These are phyloP conservation scores for Notocelia uddmanniana DNA, from an alignment of 2,888 invertebrate genomes.

Conservation along the genomic window DNA sequence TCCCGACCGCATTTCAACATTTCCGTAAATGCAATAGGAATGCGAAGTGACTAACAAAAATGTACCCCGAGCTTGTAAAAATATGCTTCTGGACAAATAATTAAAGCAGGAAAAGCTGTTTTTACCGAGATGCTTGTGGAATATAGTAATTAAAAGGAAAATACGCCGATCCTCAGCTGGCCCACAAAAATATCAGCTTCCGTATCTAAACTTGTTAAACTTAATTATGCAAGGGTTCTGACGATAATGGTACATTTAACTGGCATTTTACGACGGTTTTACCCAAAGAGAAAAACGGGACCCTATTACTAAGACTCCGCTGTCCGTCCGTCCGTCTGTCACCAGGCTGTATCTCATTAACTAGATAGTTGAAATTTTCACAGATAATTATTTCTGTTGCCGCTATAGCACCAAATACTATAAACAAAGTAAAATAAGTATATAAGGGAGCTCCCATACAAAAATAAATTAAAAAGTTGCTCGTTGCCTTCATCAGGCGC, in stretches of 20 bases:
- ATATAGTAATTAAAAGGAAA: constrained; percentile 11
- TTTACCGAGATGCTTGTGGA: not conserved
- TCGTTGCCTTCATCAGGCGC: no score
- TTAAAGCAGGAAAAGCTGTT: not conserved
- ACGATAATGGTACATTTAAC: constrained; percentile 9
- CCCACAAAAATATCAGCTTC: not conserved
- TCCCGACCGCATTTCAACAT: not conserved
- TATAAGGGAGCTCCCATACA: no score
- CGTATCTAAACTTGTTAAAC: not conserved
- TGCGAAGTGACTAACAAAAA: not conserved
- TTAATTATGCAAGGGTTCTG: constrained; percentile 14
- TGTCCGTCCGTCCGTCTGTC: no score
- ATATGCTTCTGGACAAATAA: not conserved
- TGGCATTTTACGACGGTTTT: constrained; percentile 8
- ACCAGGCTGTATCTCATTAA: no score
- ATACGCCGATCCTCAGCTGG: not conserved
- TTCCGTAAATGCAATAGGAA: not conserved
- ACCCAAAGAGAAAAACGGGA: no score
- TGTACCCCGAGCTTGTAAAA: not conserved
- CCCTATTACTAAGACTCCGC: no score
- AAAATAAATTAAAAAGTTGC: no score
- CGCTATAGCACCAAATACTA: no score
- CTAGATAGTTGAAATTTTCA: no score
- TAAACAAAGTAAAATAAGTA: no score
- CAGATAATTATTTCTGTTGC: no score